Evolutionary conservation across 1,140 invertebrate genomes (phyloP).

Genomic region (Sitobion miscanthi): DNA sequence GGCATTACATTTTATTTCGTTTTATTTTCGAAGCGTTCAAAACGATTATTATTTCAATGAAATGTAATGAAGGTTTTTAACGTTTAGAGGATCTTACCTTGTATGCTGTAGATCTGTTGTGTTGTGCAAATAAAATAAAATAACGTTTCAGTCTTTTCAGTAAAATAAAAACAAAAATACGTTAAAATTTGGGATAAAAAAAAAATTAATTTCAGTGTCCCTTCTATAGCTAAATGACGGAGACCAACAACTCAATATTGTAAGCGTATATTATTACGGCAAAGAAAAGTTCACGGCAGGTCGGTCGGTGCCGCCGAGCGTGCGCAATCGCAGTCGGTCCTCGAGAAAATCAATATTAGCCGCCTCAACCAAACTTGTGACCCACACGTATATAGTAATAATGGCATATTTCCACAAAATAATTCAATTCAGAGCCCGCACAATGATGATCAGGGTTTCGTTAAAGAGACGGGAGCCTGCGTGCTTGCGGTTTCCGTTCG

Average conservation of each 20-base stretch:
- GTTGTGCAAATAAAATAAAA: neutral
- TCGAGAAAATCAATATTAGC: constrained; percentile 24
- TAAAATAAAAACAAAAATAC: neutral
- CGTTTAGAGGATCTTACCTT: neutral
- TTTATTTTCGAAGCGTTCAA: neutral
- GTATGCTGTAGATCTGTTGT: neutral
- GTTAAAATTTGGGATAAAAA: neutral
- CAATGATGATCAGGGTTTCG: neutral
- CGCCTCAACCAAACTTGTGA: constrained; percentile 6
- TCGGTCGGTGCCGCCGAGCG: neutral
- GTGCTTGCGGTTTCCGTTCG: neutral
- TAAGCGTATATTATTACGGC: neutral
- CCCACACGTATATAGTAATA: neutral
- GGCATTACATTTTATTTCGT: neutral
- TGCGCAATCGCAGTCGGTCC: neutral
- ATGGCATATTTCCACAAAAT: neutral
- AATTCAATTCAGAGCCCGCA: neutral
- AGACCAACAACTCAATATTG: neutral
- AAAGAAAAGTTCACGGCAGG: neutral
- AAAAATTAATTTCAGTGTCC: neutral
- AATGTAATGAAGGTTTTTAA: neutral
- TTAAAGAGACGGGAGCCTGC: neutral
- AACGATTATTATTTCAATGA: neutral
- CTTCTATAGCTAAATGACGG: neutral
- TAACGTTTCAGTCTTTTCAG: neutral